phyloP scores from a whole-genome alignment of 2,113 vertebrate genomes.

The Gila orcuttii region DNA sequence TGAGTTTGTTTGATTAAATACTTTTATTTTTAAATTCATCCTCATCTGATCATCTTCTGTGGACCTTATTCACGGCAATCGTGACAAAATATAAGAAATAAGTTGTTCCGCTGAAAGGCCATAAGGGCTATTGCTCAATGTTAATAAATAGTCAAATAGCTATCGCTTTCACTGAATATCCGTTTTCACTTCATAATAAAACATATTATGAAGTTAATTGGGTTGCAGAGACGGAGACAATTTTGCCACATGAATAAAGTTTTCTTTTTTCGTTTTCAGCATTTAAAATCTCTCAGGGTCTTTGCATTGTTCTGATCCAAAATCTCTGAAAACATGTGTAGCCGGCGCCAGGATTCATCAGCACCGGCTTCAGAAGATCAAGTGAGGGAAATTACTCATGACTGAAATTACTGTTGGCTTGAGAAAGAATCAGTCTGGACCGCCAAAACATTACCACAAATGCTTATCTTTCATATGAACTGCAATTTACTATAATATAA shows the following conservation, averaged over 20 bases:
- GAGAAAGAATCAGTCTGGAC: background rate
- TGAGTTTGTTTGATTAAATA: no score
- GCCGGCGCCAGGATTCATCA: background rate
- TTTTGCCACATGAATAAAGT: background rate
- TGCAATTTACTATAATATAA: no score
- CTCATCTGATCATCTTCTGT: no score
- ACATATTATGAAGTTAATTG: no score
- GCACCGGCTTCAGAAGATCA: background rate
- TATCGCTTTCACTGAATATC: background rate
- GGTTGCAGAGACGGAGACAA: background rate
- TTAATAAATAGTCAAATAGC: no score
- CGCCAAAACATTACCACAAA: no score
- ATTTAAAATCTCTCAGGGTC: background rate
- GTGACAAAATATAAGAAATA: no score
- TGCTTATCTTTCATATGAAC: no score
- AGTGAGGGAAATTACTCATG: constrained; percentile 1
- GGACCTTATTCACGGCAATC: no score
- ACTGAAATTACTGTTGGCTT: constrained; percentile 2
- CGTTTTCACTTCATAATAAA: background rate
- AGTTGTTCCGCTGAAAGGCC: no score
- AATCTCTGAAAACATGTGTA: background rate
- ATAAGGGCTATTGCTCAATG: no score
- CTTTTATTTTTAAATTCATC: no score
- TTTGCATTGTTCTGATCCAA: background rate
- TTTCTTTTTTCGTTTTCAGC: background rate